Percentiles rank a stretch among this genome's conserved stretches.
These are phyloP conservation scores for Drosophila parthenogenetica DNA, from an alignment of 2,888 invertebrate species.

Conservation along the genomic window DNA sequence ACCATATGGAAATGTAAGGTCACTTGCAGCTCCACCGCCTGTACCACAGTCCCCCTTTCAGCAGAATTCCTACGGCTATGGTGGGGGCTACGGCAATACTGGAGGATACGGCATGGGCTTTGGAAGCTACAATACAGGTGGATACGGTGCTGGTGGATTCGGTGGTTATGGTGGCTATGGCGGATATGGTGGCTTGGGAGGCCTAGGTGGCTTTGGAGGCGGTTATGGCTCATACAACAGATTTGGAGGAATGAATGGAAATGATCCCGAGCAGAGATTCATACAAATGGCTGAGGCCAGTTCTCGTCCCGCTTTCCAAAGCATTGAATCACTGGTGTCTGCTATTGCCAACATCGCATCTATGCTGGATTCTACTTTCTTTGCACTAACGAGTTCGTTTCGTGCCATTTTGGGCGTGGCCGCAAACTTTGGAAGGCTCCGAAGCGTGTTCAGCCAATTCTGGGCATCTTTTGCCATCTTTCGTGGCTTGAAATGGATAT, in stretches of 20 bases:
- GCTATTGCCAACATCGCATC: slow-evolving; percentile 97
- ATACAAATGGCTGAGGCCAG: slow-evolving; percentile 96
- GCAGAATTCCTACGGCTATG: slow-evolving; percentile 40
- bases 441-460: slow-evolving; percentile 93
- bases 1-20: slow-evolving; percentile 49
- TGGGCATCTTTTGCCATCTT: slow-evolving; percentile 95
- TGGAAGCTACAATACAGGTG: slow-evolving; percentile 46
- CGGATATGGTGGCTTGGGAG: slow-evolving; percentile 49
- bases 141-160: slow-evolving; percentile 46
- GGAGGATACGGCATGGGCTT: slow-evolving; percentile 50
- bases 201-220: slow-evolving; percentile 45
- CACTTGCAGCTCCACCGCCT: slow-evolving; percentile 44
- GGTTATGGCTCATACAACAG: slow-evolving; percentile 75
- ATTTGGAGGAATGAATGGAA: slow-evolving; percentile 75
- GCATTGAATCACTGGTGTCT: slow-evolving; percentile 95
- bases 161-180: slow-evolving; percentile 48
- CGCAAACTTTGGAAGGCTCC: slow-evolving; percentile 95
- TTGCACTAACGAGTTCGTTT: slow-evolving; percentile 97
- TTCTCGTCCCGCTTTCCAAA: slow-evolving; percentile 96
- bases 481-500: slow-evolving; percentile 92
- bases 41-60: slow-evolving; percentile 47
- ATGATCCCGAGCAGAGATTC: slow-evolving; percentile 87
- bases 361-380: slow-evolving; percentile 98
- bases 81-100: slow-evolving; percentile 36
- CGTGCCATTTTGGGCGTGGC: slow-evolving; percentile 97